These are phyloP conservation scores for Heteractis magnifica DNA, from an alignment of 92 coral and sea anemone genomes.

Conservation along the genomic window DNA sequence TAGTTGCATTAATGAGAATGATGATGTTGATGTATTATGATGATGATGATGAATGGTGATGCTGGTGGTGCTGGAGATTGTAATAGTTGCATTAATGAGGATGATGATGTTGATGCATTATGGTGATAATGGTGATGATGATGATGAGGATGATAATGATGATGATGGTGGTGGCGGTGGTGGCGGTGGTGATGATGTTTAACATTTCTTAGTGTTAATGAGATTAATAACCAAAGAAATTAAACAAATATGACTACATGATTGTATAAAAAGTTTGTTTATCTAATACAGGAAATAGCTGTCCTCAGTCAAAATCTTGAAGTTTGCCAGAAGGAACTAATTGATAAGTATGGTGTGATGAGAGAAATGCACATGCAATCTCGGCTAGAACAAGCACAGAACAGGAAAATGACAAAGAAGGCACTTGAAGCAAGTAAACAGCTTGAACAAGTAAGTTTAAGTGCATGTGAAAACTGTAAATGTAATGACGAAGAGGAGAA, in stretches of 20 bases:
- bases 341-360: constrained; percentile 77
- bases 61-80: neutral
- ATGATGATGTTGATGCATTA: neutral
- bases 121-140: neutral
- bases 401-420: constrained; percentile 65
- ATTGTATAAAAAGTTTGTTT: neutral
- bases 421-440: constrained; percentile 79
- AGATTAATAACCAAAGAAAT: neutral
- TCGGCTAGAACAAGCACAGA: constrained; percentile 68
- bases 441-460: constrained; percentile 63
- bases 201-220: neutral
- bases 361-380: constrained; percentile 64
- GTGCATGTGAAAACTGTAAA: too few relatives aligned
- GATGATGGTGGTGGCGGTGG: neutral
- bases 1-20: too few relatives aligned
- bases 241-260: neutral
- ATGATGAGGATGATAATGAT: neutral
- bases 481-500: too few relatives aligned
- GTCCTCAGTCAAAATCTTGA: constrained; percentile 65
- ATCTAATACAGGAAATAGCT: constrained; percentile 62
- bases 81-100: neutral
- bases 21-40: too few relatives aligned
- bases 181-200: neutral
- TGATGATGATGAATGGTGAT: neutral
- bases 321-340: constrained; percentile 72